Evolutionary conservation across 64 coral and sea anemone species (phyloP).

Genomic region (Porites australiensis): DNA sequence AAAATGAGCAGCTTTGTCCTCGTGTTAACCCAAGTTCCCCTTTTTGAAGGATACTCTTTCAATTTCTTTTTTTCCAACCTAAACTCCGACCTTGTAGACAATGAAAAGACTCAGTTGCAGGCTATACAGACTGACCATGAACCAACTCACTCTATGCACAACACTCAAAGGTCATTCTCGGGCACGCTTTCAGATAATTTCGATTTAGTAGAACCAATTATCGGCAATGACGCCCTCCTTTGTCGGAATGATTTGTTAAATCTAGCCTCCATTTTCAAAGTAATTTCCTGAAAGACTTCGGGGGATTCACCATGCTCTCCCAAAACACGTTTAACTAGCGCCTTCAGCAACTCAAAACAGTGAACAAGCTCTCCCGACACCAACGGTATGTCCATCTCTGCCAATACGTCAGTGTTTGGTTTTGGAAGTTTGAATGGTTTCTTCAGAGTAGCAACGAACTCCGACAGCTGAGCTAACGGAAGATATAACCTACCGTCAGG

Average conservation of each 20-base stretch:
- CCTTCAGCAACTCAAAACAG: conserved; percentile 93
- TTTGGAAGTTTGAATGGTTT: conserved; percentile 76
- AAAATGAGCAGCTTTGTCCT: too few relatives aligned
- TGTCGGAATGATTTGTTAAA: conserved; percentile 2
- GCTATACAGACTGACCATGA: too few relatives aligned
- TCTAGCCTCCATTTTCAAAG: conserved; percentile 80
- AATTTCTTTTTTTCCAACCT: too few relatives aligned
- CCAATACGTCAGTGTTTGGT: conserved; percentile 24
- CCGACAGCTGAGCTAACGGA: conserved; percentile 70
- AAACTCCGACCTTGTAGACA: too few relatives aligned
- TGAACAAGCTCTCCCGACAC: conserved; percentile 76
- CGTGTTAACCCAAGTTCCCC: too few relatives aligned
- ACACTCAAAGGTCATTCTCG: background rate
- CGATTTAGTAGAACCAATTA: conserved; percentile 2
- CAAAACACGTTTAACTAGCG: conserved; percentile 65
- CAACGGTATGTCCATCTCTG: conserved; percentile 75
- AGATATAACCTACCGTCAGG: conserved; percentile 82
- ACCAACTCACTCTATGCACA: background rate
- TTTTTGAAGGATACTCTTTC: too few relatives aligned
- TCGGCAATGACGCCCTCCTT: background rate
- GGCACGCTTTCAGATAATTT: background rate
- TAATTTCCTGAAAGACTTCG: conserved; percentile 86
- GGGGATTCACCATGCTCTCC: conserved; percentile 84
- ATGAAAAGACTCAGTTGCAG: too few relatives aligned
- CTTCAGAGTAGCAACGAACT: conserved; percentile 73